These are phyloP conservation scores for Myathropa florea DNA, from an alignment of 2,888 invertebrate species.

Conservation along the genomic window DNA sequence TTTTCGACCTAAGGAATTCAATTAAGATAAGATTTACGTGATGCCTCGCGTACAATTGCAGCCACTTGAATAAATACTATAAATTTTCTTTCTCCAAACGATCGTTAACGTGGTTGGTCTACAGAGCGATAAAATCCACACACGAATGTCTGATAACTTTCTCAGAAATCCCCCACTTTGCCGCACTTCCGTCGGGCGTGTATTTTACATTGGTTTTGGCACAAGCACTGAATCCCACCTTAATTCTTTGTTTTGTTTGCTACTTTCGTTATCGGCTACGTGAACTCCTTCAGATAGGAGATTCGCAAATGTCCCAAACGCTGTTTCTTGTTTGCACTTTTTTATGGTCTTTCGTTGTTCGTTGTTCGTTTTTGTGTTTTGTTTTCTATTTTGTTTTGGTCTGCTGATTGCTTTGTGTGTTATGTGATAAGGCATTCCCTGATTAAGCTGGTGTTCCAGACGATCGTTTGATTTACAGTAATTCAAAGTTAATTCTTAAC, in stretches of 20 bases:
- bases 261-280: conserved; percentile 30
- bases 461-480: neutral
- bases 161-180: neutral
- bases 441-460: neutral
- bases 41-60: conserved; percentile 1
- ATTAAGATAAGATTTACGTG: conserved; percentile 58
- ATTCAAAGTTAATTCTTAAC: neutral
- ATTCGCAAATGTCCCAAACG: neutral
- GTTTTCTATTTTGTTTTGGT: neutral
- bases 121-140: neutral
- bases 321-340: conserved; percentile 17
- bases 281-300: conserved; percentile 28
- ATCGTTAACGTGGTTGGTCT: neutral
- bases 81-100: neutral
- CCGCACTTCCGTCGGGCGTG: neutral
- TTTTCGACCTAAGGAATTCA: conserved; percentile 4
- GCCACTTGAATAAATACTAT: conserved; percentile 19
- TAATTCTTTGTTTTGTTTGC: neutral
- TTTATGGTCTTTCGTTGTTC: too few species aligned
- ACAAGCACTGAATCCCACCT: neutral
- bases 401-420: neutral
- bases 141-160: neutral
- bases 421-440: neutral
- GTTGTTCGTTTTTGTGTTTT: neutral
- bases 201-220: neutral